Conservation (phyloP, 2,797 vertebrate genomes). For the Rallus crepitans region DNA sequence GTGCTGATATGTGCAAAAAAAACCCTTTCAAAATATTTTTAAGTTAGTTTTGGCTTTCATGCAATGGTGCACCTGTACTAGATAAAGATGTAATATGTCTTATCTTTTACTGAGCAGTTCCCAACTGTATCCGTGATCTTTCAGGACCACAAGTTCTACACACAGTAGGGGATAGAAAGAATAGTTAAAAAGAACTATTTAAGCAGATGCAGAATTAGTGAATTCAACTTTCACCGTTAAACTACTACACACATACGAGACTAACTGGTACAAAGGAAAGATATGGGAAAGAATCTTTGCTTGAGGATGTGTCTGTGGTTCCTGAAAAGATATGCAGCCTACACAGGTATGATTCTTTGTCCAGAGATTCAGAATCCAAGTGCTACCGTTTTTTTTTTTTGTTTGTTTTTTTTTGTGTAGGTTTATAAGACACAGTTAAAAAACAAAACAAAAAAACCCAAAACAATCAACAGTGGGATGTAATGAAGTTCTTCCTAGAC, state of each 20-base stretch:
- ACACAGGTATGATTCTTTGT: not conserved
- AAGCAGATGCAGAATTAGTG: not conserved
- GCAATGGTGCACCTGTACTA: not conserved
- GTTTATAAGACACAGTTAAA: not conserved
- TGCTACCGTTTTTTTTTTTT: not conserved
- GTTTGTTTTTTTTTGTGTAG: not conserved
- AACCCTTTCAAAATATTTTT: fast-evolving
- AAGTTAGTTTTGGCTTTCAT: not conserved
- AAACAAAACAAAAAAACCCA: not conserved
- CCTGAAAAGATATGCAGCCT: not conserved
- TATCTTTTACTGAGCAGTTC: not conserved
- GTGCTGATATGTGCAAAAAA: not conserved
- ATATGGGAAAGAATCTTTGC: not conserved
- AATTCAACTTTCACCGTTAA: not conserved
- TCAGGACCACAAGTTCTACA: not conserved
- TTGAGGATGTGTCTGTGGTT: not conserved
- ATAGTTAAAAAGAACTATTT: not conserved
- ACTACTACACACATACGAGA: not conserved
- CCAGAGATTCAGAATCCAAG: not conserved
- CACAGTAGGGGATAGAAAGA: fast-evolving
- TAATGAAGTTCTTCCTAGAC: not conserved
- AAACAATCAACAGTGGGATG: not conserved
- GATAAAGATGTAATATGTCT: not conserved
- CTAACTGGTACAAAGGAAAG: not conserved
- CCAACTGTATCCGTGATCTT: not conserved